A percentile compares a stretch with the other conserved stretches of the same genome.
Evolutionary conservation across 2,888 invertebrate genomes (phyloP).

Genomic region (Tinea semifulvella): DNA sequence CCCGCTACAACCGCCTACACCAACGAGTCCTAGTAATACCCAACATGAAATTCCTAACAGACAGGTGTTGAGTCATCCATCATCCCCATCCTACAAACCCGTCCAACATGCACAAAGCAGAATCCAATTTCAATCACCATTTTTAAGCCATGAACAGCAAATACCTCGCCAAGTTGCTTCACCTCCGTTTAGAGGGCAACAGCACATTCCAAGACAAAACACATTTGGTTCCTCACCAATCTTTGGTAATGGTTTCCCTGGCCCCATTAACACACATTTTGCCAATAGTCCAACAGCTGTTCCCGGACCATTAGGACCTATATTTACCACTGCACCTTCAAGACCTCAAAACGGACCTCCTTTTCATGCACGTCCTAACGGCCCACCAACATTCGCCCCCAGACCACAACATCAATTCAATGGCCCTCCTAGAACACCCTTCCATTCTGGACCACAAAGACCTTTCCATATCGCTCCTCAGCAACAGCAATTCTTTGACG

Average conservation of each 20-base stretch:
- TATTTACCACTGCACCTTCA: constrained; percentile 39
- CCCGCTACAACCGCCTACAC: constrained; percentile 43
- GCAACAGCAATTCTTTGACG: constrained; percentile 51
- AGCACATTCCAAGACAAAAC: constrained; percentile 35
- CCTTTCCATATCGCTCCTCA: constrained; percentile 55
- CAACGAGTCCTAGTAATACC: constrained; percentile 30
- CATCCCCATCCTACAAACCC: constrained; percentile 33
- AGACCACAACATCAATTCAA: constrained; percentile 43
- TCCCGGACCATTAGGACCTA: constrained; percentile 38
- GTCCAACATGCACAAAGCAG: constrained; percentile 49
- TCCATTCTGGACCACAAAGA: constrained; percentile 62
- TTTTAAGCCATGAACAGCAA: constrained; percentile 48
- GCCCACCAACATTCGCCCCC: constrained; percentile 34
- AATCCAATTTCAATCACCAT: constrained; percentile 56
- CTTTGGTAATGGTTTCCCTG: constrained; percentile 29
- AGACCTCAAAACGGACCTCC: constrained; percentile 38
- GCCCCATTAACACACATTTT: constrained; percentile 33
- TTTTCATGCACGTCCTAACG: constrained; percentile 41
- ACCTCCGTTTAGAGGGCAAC: constrained; percentile 45
- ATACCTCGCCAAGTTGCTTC: constrained; percentile 53
- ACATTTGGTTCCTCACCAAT: constrained; percentile 40
- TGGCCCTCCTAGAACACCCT: constrained; percentile 45
- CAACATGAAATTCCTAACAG: constrained; percentile 33
- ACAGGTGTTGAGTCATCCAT: constrained; percentile 26
- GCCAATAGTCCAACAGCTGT: constrained; percentile 34